phyloP scores from a whole-genome alignment of 2,797 vertebrate genomes.

The Moxostoma hubbsi region DNA sequence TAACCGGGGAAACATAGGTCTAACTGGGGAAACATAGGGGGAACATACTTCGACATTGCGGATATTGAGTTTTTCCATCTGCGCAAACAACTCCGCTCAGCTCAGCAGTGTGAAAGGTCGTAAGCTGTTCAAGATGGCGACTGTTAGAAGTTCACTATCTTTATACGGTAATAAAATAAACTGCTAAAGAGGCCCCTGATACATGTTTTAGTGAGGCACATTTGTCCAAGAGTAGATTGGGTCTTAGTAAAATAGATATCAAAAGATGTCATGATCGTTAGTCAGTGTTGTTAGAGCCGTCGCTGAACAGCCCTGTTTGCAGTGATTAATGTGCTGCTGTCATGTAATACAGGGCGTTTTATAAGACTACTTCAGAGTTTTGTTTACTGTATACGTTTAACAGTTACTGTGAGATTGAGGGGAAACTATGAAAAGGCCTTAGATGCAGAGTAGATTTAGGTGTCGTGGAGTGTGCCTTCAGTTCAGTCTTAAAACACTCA shows the following conservation, averaged over 20 bases:
- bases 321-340: slow-evolving; percentile 36
- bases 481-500: not conserved
- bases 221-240: not conserved
- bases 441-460: not conserved
- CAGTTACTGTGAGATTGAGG: not conserved
- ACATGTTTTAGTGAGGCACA: not conserved
- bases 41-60: no score
- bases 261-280: slow-evolving; percentile 46
- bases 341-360: slow-evolving; percentile 1
- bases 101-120: slow-evolving; percentile 33
- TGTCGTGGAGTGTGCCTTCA: not conserved
- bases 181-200: slow-evolving; percentile 12
- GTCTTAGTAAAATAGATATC: not conserved
- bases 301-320: slow-evolving; percentile 31
- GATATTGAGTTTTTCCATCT: slow-evolving; percentile 42
- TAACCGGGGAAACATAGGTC: no score
- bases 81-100: slow-evolving; percentile 34
- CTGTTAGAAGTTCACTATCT: slow-evolving; percentile 45
- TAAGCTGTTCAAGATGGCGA: slow-evolving; percentile 60
- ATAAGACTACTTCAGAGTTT: not conserved
- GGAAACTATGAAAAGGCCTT: not conserved
- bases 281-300: not conserved
- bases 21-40: no score
- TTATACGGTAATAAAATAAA: slow-evolving; percentile 47
- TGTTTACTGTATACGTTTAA: not conserved